Evolutionary conservation across 2,113 vertebrate species (phyloP), one percentile per base, ranked within the genome.

Genomic region (Epinephelus cyanopodus): DNA sequence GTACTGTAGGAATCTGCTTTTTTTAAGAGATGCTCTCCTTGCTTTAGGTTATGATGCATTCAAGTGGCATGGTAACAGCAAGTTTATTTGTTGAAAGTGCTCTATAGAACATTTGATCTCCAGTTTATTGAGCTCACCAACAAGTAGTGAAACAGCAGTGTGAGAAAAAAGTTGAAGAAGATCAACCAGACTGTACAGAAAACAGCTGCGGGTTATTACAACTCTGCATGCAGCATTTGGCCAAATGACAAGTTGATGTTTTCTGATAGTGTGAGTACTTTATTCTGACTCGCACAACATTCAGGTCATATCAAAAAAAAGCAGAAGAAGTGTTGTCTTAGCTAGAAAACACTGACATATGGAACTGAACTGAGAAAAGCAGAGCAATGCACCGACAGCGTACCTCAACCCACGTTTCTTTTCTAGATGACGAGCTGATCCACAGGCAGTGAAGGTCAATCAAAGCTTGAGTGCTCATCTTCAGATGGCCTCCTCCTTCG

Each of bases 361-460:
- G 29, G 23, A 64, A 29, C 29, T 58, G 57, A 29, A 69, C 50
- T 68, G 58, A 56, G 25, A 54, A 25, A 56, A 66, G 0, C 39
- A 23, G n/a, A 79, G 27, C 25, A 11, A 8, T 66, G 19, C 37
- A 8, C 17, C 25, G 1, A 10, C 15, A 10, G 39, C n/a, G 18
- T 54, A n/a, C 62, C 37, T 39, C 27, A 37, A 1, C 66, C 57
- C 29, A 33, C 67, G 18, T 62, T 62, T 81, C 56, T 14, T 53
- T 77, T 62, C 15, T 37, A 13, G 66, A 37, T 57, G 42, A 75
- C 72, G 47, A 77, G 47, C 60, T 65, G 64, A 66, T 81, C 18
- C 21, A 73, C 53, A 29, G 39, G 45, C 25, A 9, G 39, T 52
- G 50, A 79, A 82, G 65, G 75, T 79, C 64, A 75, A 39, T 69